Percentiles rank a stretch among this genome's conserved stretches.
phyloP scores from a whole-genome alignment of 1,140 invertebrate genomes.

The Drosophila murphyi region DNA sequence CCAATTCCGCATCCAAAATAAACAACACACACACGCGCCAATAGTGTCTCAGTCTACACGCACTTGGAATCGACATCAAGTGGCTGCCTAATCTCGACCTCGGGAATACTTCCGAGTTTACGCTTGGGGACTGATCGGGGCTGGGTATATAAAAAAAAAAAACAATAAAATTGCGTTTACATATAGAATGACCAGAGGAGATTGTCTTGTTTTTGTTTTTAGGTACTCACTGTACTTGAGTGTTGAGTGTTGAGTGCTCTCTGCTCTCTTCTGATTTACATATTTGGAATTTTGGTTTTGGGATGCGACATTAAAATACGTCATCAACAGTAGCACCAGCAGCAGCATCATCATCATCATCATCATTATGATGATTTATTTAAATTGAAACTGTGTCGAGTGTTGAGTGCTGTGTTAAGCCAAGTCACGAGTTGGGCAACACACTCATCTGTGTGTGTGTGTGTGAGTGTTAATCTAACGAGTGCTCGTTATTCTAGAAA shows the following conservation, averaged over 20 bases:
- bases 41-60: slow-evolving; percentile 1
- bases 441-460: background rate
- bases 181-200: slow-evolving; percentile 14
- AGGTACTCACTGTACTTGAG: too few relatives aligned
- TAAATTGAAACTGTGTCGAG: slow-evolving; percentile 41
- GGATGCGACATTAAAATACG: background rate
- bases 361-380: slow-evolving; percentile 34
- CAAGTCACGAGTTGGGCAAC: slow-evolving; percentile 40
- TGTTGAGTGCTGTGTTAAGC: slow-evolving; percentile 27
- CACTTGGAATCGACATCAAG: background rate
- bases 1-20: slow-evolving; percentile 5
- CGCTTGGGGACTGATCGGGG: background rate
- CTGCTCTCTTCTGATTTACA: background rate
- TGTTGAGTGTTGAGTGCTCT: too few relatives aligned
- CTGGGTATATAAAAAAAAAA: background rate
- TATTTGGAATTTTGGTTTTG: background rate
- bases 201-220: background rate
- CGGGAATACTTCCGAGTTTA: background rate
- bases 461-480: slow-evolving; percentile 4
- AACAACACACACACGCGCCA: background rate
- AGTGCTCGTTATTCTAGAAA: slow-evolving; percentile 35
- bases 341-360: background rate
- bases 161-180: background rate
- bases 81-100: slow-evolving; percentile 37
- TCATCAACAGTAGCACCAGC: slow-evolving; percentile 2